Base-by-base conservation (phyloP, 2,797 vertebrate genomes). In the Periparus ater region DNA sequence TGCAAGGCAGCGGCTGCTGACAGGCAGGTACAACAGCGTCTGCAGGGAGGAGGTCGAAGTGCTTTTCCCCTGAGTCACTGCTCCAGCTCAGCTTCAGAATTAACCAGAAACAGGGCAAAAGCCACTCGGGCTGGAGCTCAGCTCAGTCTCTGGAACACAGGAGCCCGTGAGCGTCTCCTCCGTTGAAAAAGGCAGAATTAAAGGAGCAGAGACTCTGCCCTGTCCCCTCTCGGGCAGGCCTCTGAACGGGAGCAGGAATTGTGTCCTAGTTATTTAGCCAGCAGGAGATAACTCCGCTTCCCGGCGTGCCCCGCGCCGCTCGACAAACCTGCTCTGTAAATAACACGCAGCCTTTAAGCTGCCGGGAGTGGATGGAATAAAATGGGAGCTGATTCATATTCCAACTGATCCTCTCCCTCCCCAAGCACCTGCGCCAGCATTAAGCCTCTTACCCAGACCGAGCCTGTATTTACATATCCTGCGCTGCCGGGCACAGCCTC, bases 321-420 rank as follows among this genome's bases (percentile, higher is more conserved):
- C 71, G 40, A 1, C 89, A 83, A 88, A 96, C 90, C 93, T 75
- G 89, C 91, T 88, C 90, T 75, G 90, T 85, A 94, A 94, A 91
- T 88, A 95, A 95, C 88, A 55, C 4, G 13, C 76, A 66, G 93
- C 83, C 82, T 40, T 32, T 32, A 14, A 90, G 85, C 95, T 63
- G 74, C 84, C 13, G 6, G 29, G 8, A 92, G 92, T 29, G 77
- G 63, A 74, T 29, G 76, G 53, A 79, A 94, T 62, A 84, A 96
- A 93, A 93, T 47, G 65, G 95, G 85, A 85, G 73, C 85, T 55
- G 89, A 93, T 88, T 93, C 88, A 74, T 40, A 86, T 81, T 57
- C 66, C 36, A 79, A 87, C 58, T 27, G 51, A 79, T 72, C 93
- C 65, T 51, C 82, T 93, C 83, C 86, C 86, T 81, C 36, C 77